Evolutionary conservation across 2,888 invertebrate genomes (phyloP).

Genomic region (Pediacus dermestoides): DNA sequence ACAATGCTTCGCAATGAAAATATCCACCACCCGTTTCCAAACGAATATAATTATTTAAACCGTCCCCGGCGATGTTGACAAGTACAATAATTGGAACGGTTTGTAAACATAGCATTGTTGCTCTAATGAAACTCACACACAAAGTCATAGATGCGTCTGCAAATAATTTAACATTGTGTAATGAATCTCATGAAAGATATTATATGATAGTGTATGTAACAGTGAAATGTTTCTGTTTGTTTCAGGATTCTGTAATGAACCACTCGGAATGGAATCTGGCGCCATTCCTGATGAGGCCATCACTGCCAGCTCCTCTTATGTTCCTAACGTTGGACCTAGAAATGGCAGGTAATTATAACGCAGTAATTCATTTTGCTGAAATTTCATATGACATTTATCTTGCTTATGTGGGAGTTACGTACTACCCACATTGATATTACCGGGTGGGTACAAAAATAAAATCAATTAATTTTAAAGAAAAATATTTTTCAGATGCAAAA

Average conservation of each 20-base stretch:
- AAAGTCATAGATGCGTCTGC: constrained; percentile 2
- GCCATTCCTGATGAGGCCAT: constrained; percentile 65
- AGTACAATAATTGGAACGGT: constrained; percentile 11
- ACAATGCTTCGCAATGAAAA: neutral
- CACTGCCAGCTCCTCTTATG: constrained; percentile 68
- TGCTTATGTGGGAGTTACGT: neutral
- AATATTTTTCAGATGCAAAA: no score
- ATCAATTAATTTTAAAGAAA: no score
- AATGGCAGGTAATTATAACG: constrained; percentile 61
- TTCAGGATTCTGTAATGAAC: constrained; percentile 59
- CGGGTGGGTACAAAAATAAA: no score
- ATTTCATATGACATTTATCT: constrained; percentile 10
- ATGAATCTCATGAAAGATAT: constrained; percentile 12
- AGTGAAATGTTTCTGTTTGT: constrained; percentile 27
- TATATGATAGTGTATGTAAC: constrained; percentile 7
- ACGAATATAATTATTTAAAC: constrained; percentile 7
- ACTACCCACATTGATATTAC: no score
- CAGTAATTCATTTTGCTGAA: no score
- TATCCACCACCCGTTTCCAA: constrained; percentile 2
- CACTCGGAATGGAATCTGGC: constrained; percentile 71
- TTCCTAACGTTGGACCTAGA: constrained; percentile 65
- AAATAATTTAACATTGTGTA: constrained; percentile 15
- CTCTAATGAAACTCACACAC: constrained; percentile 11
- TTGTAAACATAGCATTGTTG: constrained; percentile 10
- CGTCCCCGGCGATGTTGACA: constrained; percentile 9